These are phyloP conservation scores for Solea solea DNA, from an alignment of 2,113 vertebrate species.

Conservation along the genomic window DNA sequence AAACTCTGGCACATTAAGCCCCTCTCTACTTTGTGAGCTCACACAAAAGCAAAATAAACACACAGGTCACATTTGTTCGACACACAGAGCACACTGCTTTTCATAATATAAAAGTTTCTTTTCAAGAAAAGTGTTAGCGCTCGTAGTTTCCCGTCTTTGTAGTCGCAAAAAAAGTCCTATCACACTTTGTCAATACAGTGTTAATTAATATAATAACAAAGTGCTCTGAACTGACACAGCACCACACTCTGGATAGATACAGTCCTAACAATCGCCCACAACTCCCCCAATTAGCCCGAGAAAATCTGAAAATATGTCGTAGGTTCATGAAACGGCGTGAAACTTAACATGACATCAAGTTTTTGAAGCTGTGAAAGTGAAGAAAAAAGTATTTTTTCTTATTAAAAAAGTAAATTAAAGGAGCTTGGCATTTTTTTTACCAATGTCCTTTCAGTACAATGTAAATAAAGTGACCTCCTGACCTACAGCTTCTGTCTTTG, in stretches of 20 bases:
- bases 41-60: conserved; percentile 82
- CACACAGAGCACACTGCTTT: conserved; percentile 36
- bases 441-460: no score
- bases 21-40: conserved; percentile 69
- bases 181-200: conserved; percentile 72
- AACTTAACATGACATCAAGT: conserved; percentile 66
- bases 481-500: no score
- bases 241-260: conserved; percentile 56
- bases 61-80: conserved; percentile 76
- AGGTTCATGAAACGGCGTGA: conserved; percentile 59
- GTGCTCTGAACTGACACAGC: conserved; percentile 52
- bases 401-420: background rate
- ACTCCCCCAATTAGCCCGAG: conserved; percentile 68
- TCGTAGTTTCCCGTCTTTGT: background rate
- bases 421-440: no score
- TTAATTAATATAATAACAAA: conserved; percentile 76
- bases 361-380: conserved; percentile 53
- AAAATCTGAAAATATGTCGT: conserved; percentile 62
- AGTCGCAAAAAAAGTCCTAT: conserved; percentile 19
- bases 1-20: conserved; percentile 50
- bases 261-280: conserved; percentile 47
- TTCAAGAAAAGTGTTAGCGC: conserved; percentile 8
- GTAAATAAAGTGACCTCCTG: no score
- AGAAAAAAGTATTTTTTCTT: conserved; percentile 5
- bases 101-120: conserved; percentile 16